Evolutionary conservation across 2,888 invertebrate species (phyloP), one percentile per base, ranked within the genome.

Genomic region (Monochamus alternatus): DNA sequence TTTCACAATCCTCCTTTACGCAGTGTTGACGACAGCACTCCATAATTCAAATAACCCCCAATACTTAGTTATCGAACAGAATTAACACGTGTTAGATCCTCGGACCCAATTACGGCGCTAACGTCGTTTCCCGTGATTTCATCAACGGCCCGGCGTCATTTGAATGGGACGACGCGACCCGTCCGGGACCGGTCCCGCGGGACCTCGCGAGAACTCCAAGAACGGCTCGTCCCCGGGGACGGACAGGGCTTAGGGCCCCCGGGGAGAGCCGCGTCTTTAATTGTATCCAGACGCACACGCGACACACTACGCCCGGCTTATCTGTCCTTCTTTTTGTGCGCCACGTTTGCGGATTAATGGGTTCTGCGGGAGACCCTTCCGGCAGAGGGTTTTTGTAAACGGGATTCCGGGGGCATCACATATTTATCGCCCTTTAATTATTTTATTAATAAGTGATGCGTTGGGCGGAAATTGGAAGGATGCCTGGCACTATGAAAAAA

Each of bases 221-320:
- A 44, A 60, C 22, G 55, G 47, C 44, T 8, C 7, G 60, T 67
- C 75, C 72, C 75, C 30, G n/a, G 64, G 65, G 75, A 73, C 58
- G 52, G 43, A 7, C 63, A 62, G 22, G 63, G 74, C 74, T 76
- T 74, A 70, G 62, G 14, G 30, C 79, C 80, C 76, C 70, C 5
- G 14, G 79, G 80, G 80, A 78, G 52, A 60, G 69, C 38, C 63
- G 75, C 79, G 77, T 82, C 81, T 82, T 82, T 82, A 82, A 82
- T 82, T 82, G 82, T 80, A 82, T 81, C 79, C 75, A 68, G 71
- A 62, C 71, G 77, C 64, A 66, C 77, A 75, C 75, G 77, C 77
- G 73, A 67, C 75, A 73, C 71, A 75, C 68, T 63, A 75, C 69
- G 73, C 31, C 69, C 30, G 68, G 73, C 72, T 75, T 73, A 74